Base-by-base conservation (phyloP, 2,797 vertebrate genomes). In the Ctenosaura bakeri region DNA sequence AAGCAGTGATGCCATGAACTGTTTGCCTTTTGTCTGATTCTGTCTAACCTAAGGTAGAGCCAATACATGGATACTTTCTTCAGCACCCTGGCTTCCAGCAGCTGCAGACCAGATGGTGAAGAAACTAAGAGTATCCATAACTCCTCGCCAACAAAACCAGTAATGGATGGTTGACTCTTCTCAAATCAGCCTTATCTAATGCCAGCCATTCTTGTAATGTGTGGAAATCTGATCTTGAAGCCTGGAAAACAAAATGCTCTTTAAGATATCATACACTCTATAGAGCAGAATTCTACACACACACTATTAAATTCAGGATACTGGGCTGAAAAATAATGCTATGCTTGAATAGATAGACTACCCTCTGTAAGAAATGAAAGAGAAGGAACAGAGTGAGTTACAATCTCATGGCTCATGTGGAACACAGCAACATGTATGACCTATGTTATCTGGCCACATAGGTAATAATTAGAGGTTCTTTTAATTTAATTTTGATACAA, bases 21-120 rank as follows among this genome's bases (percentile, higher is more conserved):
- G 77, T 89, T 89, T 84, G 71, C 20, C 13, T 80, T 12, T 35
- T 85, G 9, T 10, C 35, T 85, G n/a, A 52, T 54, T 78, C 59
- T 85, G 24, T 78, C n/a, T 56, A 69, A 78, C 12, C 13, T 35
- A 64, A 74, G 38, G n/a, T n/a, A n/a, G 29, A 74, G 69, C 10
- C 73, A 84, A 85, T 32, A 79, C 24, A 85, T 89, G 76, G 74
- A 85, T 38, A 54, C 35, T 78, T 35, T 89, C 73, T 69, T 54
- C 56, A 89, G 10, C 24, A 78, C 83, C 24, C 35, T 73, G 79
- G 16, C 35, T 18, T 89, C 46, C 42, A 69, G 42, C 73, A 78
- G 46, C n/a, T 78, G 82, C 42, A 89, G 52, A 18, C 32, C 46
- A 85, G 83, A 85, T 79, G 74, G 74, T 78, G 50, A 85, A 69